Evolutionary conservation across 2,888 invertebrate genomes (phyloP), one percentile per base, ranked within the genome.

Genomic region (Pristionchus fissidentatus): DNA sequence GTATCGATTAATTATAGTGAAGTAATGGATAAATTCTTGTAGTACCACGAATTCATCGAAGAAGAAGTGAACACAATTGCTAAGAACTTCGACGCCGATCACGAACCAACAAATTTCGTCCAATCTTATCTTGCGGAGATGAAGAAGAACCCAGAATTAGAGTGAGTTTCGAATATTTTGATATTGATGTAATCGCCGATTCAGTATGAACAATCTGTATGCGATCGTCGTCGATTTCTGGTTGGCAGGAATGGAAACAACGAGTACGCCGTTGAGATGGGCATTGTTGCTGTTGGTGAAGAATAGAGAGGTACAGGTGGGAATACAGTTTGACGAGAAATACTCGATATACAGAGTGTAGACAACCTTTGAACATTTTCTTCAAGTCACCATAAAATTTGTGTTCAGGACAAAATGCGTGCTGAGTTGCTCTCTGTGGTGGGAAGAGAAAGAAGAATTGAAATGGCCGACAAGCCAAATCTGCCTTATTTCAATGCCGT

Each of bases 181-280:
- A 7, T 26, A 32, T 52, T 0, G 29, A 3, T 62, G 1, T 41
- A 60, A 60, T 41, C 55, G 0, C 62, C 5, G 7, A 22, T 77
- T 49, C 35, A 84, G 84, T 41, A 13, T 84, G 22, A 35, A 15
- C 1, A 81, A 84, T 38, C 78, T 84, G 41, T 57, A 77, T 70
- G 82, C 82, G 13, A 57, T 83, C 73, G 73, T 73, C 5, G 60
- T 86, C 10, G 89, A 89, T 70, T 87, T 89, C 83, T 89, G 87
- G 86, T 22, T 89, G 29, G 89, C 88, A 26, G 89, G 89, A 26
- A 88, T 88, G 88, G 89, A 89, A 49, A 88, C 89, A 7, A 87
- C 89, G 26, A 85, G 88, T 10, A 88, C 85, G 1, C 84, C 88
- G 0, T 81, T 89, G 2, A 77, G 87, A 32, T 88, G 88, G 89